Percentiles rank a stretch among this genome's conserved stretches.
Evolutionary conservation across 2,888 invertebrate species (phyloP).

Genomic region (Choreutis nemorana): DNA sequence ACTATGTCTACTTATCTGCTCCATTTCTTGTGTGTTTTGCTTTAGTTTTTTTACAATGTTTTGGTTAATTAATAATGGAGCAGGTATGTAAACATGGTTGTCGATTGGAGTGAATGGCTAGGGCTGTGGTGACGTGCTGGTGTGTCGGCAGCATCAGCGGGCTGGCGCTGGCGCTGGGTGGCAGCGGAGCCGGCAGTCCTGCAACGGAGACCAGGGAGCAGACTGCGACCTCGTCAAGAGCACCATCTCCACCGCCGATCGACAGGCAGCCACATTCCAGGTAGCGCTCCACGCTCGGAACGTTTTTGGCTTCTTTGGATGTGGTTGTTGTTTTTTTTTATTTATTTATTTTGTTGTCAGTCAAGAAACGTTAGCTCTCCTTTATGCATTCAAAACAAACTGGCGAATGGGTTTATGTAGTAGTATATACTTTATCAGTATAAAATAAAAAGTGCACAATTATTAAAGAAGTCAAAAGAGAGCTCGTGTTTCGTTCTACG

Average conservation of each 20-base stretch:
- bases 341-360: slow-evolving; percentile 14
- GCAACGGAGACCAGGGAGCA: slow-evolving; percentile 35
- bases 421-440: background rate
- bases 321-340: slow-evolving; percentile 25
- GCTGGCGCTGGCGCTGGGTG: slow-evolving; percentile 64
- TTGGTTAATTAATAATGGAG: slow-evolving; percentile 25
- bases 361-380: slow-evolving; percentile 25
- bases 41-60: slow-evolving; percentile 1
- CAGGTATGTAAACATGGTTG: slow-evolving; percentile 34
- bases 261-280: slow-evolving; percentile 58
- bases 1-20: slow-evolving; percentile 47
- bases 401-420: background rate
- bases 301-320: slow-evolving; percentile 48
- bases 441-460: slow-evolving; percentile 2
- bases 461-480: too few relatives aligned
- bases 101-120: slow-evolving; percentile 31
- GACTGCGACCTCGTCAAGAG: slow-evolving; percentile 51
- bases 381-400: slow-evolving; percentile 2
- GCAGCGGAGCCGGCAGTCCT: slow-evolving; percentile 47
- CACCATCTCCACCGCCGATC: slow-evolving; percentile 53
- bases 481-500: slow-evolving; percentile 30
- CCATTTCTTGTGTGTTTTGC: slow-evolving; percentile 16
- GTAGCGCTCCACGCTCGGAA: slow-evolving; percentile 57
- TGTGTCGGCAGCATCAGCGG: slow-evolving; percentile 67
- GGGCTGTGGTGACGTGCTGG: slow-evolving; percentile 62